These are phyloP conservation scores for Watsonalla cultraria DNA, from an alignment of 2,888 invertebrate genomes.

Conservation along the genomic window DNA sequence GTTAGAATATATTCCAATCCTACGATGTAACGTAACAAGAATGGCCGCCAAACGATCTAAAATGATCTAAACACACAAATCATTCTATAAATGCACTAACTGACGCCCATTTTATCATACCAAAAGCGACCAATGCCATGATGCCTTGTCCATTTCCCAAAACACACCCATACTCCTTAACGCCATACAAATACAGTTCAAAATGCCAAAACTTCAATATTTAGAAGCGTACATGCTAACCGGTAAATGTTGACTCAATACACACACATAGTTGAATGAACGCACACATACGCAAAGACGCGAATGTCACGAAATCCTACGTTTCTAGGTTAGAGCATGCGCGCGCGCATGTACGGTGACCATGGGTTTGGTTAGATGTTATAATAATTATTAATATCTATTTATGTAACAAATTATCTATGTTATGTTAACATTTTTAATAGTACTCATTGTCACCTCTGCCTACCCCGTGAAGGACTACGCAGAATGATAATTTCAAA, in stretches of 20 bases:
- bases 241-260: slow-evolving; percentile 42
- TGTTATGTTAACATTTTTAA: too few species aligned
- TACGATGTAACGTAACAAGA: not conserved
- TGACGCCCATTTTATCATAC: slow-evolving; percentile 71
- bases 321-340: slow-evolving; percentile 74
- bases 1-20: not conserved
- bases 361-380: slow-evolving; percentile 21
- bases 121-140: slow-evolving; percentile 72
- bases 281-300: slow-evolving; percentile 41
- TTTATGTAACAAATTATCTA: too few species aligned
- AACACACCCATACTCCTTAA: slow-evolving; percentile 19
- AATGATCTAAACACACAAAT: slow-evolving; percentile 30
- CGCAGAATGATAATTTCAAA: too few species aligned
- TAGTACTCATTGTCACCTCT: too few species aligned
- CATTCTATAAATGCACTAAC: slow-evolving; percentile 49
- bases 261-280: slow-evolving; percentile 40
- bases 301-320: slow-evolving; percentile 74
- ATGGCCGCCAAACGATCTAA: slow-evolving; percentile 2
- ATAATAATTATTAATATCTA: not conserved
- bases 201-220: slow-evolving; percentile 13
- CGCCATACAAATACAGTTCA: slow-evolving; percentile 16
- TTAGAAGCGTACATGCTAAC: slow-evolving; percentile 20
- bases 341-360: slow-evolving; percentile 54
- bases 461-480: too few species aligned
- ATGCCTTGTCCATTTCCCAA: slow-evolving; percentile 30